Base-by-base conservation (phyloP, 2,797 vertebrate genomes). In the Buceros bicornis region DNA sequence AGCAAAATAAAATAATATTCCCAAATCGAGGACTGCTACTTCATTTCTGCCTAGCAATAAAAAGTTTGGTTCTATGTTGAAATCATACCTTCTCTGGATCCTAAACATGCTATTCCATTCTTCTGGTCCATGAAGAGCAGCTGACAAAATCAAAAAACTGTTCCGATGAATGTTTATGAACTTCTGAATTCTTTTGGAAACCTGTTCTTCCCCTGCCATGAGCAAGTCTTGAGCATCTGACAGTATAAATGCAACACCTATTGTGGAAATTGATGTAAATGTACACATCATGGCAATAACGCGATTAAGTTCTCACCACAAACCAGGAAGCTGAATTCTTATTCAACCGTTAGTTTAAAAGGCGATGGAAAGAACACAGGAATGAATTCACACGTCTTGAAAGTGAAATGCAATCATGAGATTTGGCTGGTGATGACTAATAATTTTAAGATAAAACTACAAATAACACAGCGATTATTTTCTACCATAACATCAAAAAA, bases 221-320 rank as follows among this genome's bases (percentile, higher is more conserved):
- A 98, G 93, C 40, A 98, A 96, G 37, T 98, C 98, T 73, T 98
- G 97, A 70, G 95, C 90, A n/a, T 98, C 98, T 65, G 98, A 97
- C 91, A 99, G 93, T 81, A 99, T 96, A 98, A 99, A 99, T 25
- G 99, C 99, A 81, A 98, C 98, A 51, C 99, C 99, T 99, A 70
- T 31, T 57, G 60, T 95, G 93, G 43, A 97, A 95, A 64, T 8
- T 13, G 5, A 53, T 82, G 43, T 64, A 40, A 70, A 50, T 18
- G 19, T 42, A 17, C 19, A 45, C 4, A 4, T 61, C 33, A 18
- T 13, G 50, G 57, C 54, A 90, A 24, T 8, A 67, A 40, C 0
- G 2, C 18, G 15, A 33, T 42, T 8, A 43, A 77, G n/a, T 71
- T 90, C 78, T 89, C 85, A 79, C 40, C 62, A 67, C 40, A 73